Evolutionary conservation across 2,797 vertebrate species (phyloP).

Genomic region (Macropus fuliginosus): DNA sequence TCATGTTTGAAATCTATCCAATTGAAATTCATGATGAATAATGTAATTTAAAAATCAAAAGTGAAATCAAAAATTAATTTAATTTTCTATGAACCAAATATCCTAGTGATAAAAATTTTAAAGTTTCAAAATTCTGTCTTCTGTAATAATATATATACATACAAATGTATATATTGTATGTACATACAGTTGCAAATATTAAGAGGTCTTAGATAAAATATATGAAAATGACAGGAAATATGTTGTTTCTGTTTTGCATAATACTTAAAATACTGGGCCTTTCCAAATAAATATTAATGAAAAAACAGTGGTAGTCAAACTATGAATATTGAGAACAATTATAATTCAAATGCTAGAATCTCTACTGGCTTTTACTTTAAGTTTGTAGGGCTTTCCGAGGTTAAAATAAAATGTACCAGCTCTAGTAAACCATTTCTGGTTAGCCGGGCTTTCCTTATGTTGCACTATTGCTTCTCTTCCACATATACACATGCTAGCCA

Average conservation of each 20-base stretch:
- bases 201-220: background rate
- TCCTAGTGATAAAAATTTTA: constrained; percentile 1
- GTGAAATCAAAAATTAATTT: background rate
- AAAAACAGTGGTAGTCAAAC: background rate
- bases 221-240: background rate
- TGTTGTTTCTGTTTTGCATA: background rate
- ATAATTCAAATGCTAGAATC: constrained; percentile 23
- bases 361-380: constrained; percentile 76
- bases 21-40: background rate
- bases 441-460: constrained; percentile 78
- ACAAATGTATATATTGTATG: too few relatives aligned
- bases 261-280: background rate
- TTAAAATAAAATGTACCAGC: constrained; percentile 82
- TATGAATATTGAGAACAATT: background rate
- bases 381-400: constrained; percentile 79
- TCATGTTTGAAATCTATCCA: background rate
- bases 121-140: background rate
- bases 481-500: constrained; percentile 79
- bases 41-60: background rate
- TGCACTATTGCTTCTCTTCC: constrained; percentile 78
- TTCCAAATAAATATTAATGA: background rate
- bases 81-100: constrained; percentile 23
- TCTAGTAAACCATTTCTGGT: constrained; percentile 78
- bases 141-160: background rate
- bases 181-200: background rate